A percentile compares a stretch with the other conserved stretches of the same genome.
Evolutionary conservation across 2,888 invertebrate species (phyloP).

Genomic region (Eremobia ochroleuca): DNA sequence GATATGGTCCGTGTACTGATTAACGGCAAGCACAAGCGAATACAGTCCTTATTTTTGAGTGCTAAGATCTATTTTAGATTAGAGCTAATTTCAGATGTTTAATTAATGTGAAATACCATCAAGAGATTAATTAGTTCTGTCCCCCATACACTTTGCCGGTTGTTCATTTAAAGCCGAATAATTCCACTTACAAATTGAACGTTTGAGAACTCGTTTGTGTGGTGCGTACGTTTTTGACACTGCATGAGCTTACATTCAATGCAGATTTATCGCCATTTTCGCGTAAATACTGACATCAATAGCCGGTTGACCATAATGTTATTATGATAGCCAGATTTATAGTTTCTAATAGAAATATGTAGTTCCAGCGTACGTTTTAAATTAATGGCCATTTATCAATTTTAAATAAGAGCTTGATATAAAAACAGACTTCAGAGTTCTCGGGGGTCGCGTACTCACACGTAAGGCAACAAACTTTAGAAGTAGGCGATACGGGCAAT

Average conservation of each 20-base stretch:
- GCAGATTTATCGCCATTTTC: constrained; percentile 81
- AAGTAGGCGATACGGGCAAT: constrained; percentile 72
- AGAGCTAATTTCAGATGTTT: constrained; percentile 69
- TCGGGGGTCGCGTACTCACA: constrained; percentile 49
- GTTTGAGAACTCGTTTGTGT: constrained; percentile 80
- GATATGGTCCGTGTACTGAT: constrained; percentile 69
- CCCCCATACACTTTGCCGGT: constrained; percentile 84
- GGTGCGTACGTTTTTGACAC: constrained; percentile 76
- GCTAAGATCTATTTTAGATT: constrained; percentile 61
- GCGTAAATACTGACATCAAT: constrained; percentile 77
- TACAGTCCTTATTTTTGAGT: constrained; percentile 48
- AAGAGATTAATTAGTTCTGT: constrained; percentile 89
- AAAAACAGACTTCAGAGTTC: constrained; percentile 47
- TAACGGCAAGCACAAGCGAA: constrained; percentile 53
- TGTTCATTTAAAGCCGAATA: constrained; percentile 86
- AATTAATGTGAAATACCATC: constrained; percentile 85
- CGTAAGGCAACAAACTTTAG: constrained; percentile 56
- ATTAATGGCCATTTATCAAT: constrained; percentile 62
- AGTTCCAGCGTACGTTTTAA: constrained; percentile 47
- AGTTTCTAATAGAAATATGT: constrained; percentile 70
- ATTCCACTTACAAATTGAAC: constrained; percentile 85
- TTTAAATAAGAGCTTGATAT: constrained; percentile 60
- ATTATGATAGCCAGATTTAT: constrained; percentile 76
- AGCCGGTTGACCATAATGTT: constrained; percentile 74
- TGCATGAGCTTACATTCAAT: constrained; percentile 77